These are phyloP conservation scores for Kobus ellipsiprymnus DNA, from an alignment of 2,113 vertebrate genomes.

Conservation along the genomic window DNA sequence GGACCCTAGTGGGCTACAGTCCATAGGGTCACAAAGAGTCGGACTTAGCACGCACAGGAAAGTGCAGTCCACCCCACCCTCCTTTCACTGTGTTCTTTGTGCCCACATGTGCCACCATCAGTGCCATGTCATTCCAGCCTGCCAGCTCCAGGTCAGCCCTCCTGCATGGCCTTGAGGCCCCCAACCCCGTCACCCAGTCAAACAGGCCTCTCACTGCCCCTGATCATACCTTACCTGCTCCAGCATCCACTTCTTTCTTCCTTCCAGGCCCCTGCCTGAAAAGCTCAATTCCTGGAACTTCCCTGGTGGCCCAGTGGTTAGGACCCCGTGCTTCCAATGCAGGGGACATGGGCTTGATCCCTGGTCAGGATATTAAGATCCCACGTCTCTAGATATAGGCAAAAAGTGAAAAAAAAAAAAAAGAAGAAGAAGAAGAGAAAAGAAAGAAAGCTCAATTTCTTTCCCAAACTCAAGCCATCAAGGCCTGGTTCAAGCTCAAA, in stretches of 20 bases:
- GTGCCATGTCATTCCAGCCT: not conserved
- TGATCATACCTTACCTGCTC: not conserved
- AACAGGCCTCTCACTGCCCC: not conserved
- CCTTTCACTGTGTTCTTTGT: not conserved
- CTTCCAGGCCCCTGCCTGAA: not conserved
- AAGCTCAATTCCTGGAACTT: not conserved
- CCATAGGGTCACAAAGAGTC: not conserved
- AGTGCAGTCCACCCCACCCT: not conserved
- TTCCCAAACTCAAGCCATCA: not conserved
- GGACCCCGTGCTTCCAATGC: not conserved
- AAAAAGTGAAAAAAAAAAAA: not conserved
- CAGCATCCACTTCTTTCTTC: not conserved
- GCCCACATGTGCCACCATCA: rapidly evolving
- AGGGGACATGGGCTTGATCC: not conserved
- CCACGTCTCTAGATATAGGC: not conserved
- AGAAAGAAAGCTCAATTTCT: not conserved
- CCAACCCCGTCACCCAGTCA: not conserved
- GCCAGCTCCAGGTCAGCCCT: not conserved
- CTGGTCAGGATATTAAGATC: not conserved
- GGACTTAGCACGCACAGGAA: not conserved
- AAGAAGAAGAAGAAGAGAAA: not conserved
- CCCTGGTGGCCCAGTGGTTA: not conserved
- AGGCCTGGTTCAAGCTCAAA: not conserved
- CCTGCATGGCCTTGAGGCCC: too few species aligned
- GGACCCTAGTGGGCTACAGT: not conserved